Percentiles rank a stretch among this genome's conserved stretches.
Conservation (phyloP, 2,797 vertebrate genomes). For the Furcifer pardalis region DNA sequence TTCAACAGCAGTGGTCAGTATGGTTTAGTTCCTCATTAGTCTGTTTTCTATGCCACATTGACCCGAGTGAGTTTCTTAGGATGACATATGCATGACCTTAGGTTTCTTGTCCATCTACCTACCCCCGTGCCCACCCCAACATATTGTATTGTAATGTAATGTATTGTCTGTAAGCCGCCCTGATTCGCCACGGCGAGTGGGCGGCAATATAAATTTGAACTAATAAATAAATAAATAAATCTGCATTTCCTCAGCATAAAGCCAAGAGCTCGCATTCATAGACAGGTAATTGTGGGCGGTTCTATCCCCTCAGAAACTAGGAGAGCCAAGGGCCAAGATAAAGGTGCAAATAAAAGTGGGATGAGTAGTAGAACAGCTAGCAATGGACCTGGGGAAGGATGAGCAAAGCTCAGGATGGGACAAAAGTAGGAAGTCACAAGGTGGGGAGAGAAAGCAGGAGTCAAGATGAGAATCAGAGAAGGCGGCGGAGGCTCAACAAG, state of each 20-base stretch:
- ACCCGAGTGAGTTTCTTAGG: no score
- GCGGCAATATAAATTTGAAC: no score
- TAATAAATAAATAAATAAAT: no score
- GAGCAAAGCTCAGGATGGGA: neutral
- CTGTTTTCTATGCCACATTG: neutral
- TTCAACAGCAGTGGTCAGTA: neutral
- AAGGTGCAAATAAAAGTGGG: neutral
- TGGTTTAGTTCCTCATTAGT: neutral
- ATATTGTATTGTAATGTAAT: no score
- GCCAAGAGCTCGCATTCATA: neutral
- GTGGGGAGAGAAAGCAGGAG: neutral
- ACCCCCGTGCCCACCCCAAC: no score
- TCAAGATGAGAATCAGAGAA: neutral
- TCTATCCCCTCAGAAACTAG: no score
- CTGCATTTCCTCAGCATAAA: neutral
- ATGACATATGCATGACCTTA: neutral
- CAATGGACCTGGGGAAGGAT: no score
- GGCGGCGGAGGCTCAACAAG: neutral
- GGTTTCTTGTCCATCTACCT: neutral
- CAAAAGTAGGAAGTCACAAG: neutral
- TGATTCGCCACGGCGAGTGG: no score
- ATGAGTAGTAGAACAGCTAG: no score
- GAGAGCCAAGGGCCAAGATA: neutral
- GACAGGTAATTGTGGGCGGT: neutral
- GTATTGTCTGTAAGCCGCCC: no score